Evolutionary conservation across 2,888 invertebrate genomes (phyloP), one percentile per base, ranked within the genome.

Genomic region (Heliothis peltigera): DNA sequence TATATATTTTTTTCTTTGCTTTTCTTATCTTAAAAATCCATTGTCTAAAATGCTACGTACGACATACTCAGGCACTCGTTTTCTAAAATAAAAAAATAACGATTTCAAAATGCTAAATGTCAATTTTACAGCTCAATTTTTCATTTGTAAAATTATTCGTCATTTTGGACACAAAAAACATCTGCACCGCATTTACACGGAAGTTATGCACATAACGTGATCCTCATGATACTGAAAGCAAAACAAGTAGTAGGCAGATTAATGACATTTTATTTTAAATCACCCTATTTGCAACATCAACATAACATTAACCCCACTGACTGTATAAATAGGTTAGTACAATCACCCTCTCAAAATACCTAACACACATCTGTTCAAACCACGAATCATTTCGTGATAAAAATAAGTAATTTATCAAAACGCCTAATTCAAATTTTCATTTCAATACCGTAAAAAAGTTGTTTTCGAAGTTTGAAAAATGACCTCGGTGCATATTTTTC

Each of bases 291-390:
- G 49, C 42, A 19, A 62, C 42, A 88, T 90, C 87, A 85, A 35
- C 89, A 91, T 91, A 83, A 63, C 84, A 81, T 89, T 90, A 89
- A 84, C 85, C 85, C 82, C 73, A 53, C 60, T 57, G 35, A 71
- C 58, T 72, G 89, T 79, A 90, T 88, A 89, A 87, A 81, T 79
- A 84, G 78, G 75, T 64, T 74, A 71, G 88, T 86, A 89, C 87
- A 88, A 80, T 86, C 83, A 64, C 57, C 70, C 51, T n/a, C 22
- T 56, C 60, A 73, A 81, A 76, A 71, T 61, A 65, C 67, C 58
- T 54, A 59, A 67, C 46, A 59, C 54, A 70, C 66, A 69, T 76
- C 72, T 81, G 80, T 66, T 73, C 51, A 47, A 54, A 63, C 19
- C 48, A 53, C 35, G 70, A 51, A 77, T 1, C 54, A 64, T 44